A percentile compares a stretch with the other conserved stretches of the same genome.
phyloP scores from a whole-genome alignment of 2,113 vertebrate genomes.

The Rhynchomys soricoides region DNA sequence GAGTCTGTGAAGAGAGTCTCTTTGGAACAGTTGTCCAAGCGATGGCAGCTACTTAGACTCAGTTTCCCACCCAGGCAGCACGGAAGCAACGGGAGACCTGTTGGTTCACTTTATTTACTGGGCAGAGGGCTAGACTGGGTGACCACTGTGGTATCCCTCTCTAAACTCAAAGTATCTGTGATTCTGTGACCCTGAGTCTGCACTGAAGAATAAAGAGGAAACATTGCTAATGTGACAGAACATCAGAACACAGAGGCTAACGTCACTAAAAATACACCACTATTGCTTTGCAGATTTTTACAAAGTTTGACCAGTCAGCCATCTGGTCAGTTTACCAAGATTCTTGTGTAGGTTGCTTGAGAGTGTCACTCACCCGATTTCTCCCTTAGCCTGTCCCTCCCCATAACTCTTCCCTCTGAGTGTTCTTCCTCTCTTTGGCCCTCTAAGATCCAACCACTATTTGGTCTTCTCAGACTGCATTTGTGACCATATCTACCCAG shows the following conservation, averaged over 20 bases:
- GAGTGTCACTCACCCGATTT: neutral
- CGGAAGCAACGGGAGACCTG: neutral
- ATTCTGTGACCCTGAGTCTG: neutral
- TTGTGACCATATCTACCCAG: neutral
- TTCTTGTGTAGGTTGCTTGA: neutral
- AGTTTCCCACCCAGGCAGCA: neutral
- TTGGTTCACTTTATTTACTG: neutral
- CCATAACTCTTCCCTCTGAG: neutral
- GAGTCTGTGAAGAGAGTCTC: neutral
- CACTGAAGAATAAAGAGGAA: neutral
- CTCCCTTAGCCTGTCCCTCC: neutral
- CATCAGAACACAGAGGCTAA: neutral
- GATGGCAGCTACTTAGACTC: neutral
- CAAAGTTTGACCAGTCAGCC: neutral
- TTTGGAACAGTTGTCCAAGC: neutral
- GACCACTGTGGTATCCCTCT: neutral
- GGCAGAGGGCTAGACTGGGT: neutral
- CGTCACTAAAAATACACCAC: neutral
- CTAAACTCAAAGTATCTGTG: neutral
- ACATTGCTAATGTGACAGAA: neutral
- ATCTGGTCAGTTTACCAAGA: slow-evolving; percentile 11
- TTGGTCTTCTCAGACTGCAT: neutral
- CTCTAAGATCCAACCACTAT: neutral
- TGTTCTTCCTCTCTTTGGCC: neutral
- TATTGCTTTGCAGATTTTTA: slow-evolving; percentile 16